phyloP scores from a whole-genome alignment of 2,888 invertebrate genomes.

The Onchidella celtica region DNA sequence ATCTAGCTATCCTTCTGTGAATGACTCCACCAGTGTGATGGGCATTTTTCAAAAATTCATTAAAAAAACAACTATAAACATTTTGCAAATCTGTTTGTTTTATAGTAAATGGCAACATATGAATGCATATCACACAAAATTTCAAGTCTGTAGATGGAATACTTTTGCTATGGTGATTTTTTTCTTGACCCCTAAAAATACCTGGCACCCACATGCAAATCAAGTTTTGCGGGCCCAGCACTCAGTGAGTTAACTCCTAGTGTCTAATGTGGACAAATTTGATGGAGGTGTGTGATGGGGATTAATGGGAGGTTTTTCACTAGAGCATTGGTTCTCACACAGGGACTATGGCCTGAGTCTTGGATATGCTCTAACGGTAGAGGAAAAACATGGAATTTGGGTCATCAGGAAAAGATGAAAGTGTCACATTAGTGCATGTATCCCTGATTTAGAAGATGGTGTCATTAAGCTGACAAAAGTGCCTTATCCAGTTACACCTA shows the following conservation, averaged over 20 bases:
- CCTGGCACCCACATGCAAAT: not conserved
- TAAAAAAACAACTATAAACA: not conserved
- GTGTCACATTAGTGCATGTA: too few species aligned
- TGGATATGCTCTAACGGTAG: too few species aligned
- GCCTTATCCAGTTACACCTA: too few species aligned
- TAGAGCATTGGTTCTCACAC: too few species aligned
- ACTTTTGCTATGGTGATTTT: not conserved
- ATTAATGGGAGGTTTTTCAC: too few species aligned
- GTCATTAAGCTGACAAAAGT: too few species aligned
- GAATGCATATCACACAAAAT: not conserved
- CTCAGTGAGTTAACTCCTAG: not conserved
- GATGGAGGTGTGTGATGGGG: too few species aligned
- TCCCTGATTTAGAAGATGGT: too few species aligned
- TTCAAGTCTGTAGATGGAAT: not conserved
- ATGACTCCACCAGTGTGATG: not conserved
- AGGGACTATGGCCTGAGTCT: too few species aligned
- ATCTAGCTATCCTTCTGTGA: not conserved
- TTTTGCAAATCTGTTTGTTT: not conserved
- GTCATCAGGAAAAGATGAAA: too few species aligned
- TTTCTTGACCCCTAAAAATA: not conserved
- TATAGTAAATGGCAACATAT: not conserved
- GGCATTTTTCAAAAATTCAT: not conserved
- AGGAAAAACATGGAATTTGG: too few species aligned
- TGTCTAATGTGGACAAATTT: too few species aligned
- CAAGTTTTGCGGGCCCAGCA: not conserved